Evolutionary conservation across 1,140 invertebrate species (phyloP).

Genomic region (Calycopis cecrops): DNA sequence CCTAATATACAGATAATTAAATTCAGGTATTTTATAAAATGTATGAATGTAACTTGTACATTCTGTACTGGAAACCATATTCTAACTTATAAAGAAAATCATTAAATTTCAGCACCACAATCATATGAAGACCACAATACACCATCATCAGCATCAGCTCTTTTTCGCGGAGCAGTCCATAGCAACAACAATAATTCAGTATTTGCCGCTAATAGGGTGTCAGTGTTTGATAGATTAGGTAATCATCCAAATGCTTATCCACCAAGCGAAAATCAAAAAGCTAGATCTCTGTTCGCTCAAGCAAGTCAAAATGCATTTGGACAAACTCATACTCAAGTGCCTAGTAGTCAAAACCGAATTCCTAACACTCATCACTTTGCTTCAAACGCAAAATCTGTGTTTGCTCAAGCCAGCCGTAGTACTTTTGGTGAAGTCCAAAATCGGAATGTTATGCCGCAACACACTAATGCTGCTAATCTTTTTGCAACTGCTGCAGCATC

Average conservation of each 20-base stretch:
- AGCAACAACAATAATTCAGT: slow-evolving; percentile 26
- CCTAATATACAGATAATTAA: no score
- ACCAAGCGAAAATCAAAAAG: slow-evolving; percentile 25
- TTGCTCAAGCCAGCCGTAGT: slow-evolving; percentile 29
- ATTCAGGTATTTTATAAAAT: no score
- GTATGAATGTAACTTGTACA: no score
- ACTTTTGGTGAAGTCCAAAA: slow-evolving; percentile 21
- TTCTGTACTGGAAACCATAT: no score
- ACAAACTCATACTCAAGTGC: slow-evolving; percentile 14
- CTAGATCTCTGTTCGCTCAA: slow-evolving; percentile 45
- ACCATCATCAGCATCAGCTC: slow-evolving; percentile 40
- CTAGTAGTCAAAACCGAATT: not conserved
- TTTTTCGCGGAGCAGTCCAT: slow-evolving; percentile 50
- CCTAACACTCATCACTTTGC: no score
- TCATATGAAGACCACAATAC: slow-evolving; percentile 40
- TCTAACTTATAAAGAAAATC: no score
- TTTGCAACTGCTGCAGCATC: slow-evolving; percentile 28
- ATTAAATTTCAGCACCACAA: slow-evolving; percentile 26
- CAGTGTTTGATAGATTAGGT: slow-evolving; percentile 27
- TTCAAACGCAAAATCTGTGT: slow-evolving; percentile 25
- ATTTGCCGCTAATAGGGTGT: slow-evolving; percentile 24
- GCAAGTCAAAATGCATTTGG: slow-evolving; percentile 34
- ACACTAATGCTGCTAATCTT: slow-evolving; percentile 6
- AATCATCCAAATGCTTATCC: slow-evolving; percentile 11
- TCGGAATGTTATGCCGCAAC: slow-evolving; percentile 29